Percentiles rank a stretch among this genome's conserved stretches.
Conservation (phyloP, 2,888 invertebrate species). For the Shargacucullia verbasci region DNA sequence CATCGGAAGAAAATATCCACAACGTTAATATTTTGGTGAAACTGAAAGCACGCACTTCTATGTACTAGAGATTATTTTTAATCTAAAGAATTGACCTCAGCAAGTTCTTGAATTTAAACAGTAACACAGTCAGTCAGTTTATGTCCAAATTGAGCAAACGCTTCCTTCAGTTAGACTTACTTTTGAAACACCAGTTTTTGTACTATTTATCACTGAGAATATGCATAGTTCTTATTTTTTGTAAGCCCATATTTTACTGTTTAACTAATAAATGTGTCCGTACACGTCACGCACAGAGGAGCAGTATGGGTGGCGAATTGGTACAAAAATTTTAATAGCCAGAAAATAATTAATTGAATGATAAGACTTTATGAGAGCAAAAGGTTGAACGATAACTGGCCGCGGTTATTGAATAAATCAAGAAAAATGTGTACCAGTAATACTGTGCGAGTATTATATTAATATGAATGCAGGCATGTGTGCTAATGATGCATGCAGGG, state of each 20-base stretch:
- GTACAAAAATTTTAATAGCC: conserved; percentile 55
- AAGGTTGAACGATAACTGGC: conserved; percentile 63
- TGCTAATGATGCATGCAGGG: conserved; percentile 33
- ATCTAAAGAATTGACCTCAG: conserved; percentile 20
- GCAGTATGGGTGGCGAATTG: conserved; percentile 52
- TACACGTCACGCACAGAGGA: conserved; percentile 39
- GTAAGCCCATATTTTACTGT: conserved; percentile 30
- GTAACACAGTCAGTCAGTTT: conserved; percentile 26
- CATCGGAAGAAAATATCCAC: conserved; percentile 51
- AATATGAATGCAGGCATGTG: conserved; percentile 33
- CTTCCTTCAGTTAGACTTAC: conserved; percentile 42
- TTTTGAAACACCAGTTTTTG: conserved; percentile 33
- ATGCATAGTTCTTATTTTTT: conserved; percentile 35
- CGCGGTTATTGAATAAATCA: conserved; percentile 52
- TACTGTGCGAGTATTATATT: conserved; percentile 34
- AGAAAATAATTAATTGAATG: conserved; percentile 67
- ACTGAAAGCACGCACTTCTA: conserved; percentile 29
- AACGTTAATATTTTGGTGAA: conserved; percentile 49
- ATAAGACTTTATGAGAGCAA: conserved; percentile 66
- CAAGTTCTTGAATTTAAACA: conserved; percentile 38
- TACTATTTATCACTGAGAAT: conserved; percentile 26
- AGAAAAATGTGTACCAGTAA: conserved; percentile 46
- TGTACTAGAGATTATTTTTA: conserved; percentile 21
- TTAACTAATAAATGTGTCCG: conserved; percentile 14
- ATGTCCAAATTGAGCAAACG: conserved; percentile 44